Conservation (phyloP, 2,888 invertebrate species). For the Ophion slaviceki region DNA sequence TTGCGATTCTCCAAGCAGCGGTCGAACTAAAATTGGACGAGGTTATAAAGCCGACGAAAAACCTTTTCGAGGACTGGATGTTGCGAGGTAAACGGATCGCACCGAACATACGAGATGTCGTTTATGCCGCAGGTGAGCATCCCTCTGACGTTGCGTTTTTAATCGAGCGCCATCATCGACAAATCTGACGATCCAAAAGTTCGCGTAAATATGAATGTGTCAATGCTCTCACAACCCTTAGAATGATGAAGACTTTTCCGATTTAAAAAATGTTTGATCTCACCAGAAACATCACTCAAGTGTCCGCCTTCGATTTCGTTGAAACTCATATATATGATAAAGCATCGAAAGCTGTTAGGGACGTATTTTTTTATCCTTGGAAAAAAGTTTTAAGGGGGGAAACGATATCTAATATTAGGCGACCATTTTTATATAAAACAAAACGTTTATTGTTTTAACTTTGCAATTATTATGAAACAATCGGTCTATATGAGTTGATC, state of each 20-base stretch:
- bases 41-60: constrained; percentile 89
- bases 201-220: neutral
- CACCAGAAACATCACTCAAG: too few species aligned
- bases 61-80: constrained; percentile 90
- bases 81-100: constrained; percentile 87
- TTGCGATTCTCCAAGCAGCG: constrained; percentile 89
- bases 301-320: too few species aligned
- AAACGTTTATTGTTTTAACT: too few species aligned
- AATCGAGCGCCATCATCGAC: neutral
- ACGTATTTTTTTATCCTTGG: too few species aligned
- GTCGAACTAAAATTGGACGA: constrained; percentile 89
- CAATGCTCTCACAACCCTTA: neutral
- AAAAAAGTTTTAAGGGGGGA: too few species aligned
- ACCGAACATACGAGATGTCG: constrained; percentile 90
- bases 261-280: too few species aligned
- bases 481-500: too few species aligned
- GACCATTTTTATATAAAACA: too few species aligned
- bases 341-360: too few species aligned
- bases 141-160: neutral
- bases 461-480: too few species aligned
- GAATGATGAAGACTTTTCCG: neutral
- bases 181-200: neutral
- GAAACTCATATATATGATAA: too few species aligned
- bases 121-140: constrained; percentile 85
- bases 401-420: too few species aligned